Percentiles rank a stretch among this genome's conserved stretches.
These are phyloP conservation scores for Macrosoma leucophasiata DNA, from an alignment of 2,888 invertebrate genomes.

Conservation along the genomic window DNA sequence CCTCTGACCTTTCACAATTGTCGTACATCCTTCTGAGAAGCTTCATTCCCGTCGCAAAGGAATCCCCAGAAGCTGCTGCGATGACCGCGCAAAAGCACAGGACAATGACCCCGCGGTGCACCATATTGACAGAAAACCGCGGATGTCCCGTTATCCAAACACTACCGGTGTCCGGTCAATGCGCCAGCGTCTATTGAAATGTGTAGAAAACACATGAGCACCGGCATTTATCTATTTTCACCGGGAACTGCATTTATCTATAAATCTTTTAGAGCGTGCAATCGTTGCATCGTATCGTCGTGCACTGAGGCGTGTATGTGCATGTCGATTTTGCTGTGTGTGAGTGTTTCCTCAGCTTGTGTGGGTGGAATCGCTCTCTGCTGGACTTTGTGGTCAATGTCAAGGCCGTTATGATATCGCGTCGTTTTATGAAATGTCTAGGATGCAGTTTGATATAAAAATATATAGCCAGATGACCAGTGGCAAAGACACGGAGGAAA, in stretches of 20 bases:
- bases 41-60: conserved; percentile 61
- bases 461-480: too few species aligned
- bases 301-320: conserved; percentile 64
- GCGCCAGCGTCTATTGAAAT: conserved; percentile 68
- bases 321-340: conserved; percentile 36
- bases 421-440: conserved; percentile 29
- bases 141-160: conserved; percentile 36
- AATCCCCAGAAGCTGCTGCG: conserved; percentile 50
- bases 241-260: conserved; percentile 76
- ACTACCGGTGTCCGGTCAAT: conserved; percentile 54
- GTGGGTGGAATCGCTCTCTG: conserved; percentile 37
- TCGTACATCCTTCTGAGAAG: conserved; percentile 73
- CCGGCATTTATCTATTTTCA: conserved; percentile 75
- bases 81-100: conserved; percentile 52
- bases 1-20: conserved; percentile 78
- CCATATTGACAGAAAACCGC: conserved; percentile 55
- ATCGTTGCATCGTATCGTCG: conserved; percentile 70
- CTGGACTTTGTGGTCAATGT: conserved; percentile 43
- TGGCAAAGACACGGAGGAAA: too few species aligned
- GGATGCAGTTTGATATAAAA: too few species aligned
- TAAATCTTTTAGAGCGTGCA: conserved; percentile 77
- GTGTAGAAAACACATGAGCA: conserved; percentile 67
- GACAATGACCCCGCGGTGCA: conserved; percentile 58
- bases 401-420: conserved; percentile 37
- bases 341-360: conserved; percentile 34